Evolutionary conservation across 2,113 vertebrate genomes (phyloP).

Genomic region (Saimiri boliviensis): DNA sequence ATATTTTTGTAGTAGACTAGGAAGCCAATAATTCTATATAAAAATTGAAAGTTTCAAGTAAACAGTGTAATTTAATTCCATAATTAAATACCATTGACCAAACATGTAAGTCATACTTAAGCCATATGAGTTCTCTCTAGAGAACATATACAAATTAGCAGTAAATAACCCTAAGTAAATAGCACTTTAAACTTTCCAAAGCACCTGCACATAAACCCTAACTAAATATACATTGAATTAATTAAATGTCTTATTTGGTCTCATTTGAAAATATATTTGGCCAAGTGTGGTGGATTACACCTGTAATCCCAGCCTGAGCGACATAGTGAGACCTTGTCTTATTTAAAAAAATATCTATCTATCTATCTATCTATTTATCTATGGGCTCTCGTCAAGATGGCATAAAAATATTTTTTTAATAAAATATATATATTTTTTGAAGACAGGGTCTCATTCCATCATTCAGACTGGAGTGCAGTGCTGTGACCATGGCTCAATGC

Average conservation of each 20-base stretch:
- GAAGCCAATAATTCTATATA: slow-evolving; percentile 2
- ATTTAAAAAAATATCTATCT: no score
- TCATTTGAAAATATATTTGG: background rate
- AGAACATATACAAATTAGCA: background rate
- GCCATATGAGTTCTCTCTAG: background rate
- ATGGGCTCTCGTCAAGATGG: no score
- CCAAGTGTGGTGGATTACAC: no score
- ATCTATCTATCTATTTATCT: no score
- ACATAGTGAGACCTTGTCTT: no score
- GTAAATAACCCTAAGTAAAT: slow-evolving; percentile 1
- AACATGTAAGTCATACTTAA: slow-evolving; percentile 22
- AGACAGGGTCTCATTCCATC: no score
- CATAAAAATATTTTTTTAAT: no score
- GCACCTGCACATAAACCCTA: slow-evolving; percentile 14
- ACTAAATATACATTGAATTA: slow-evolving; percentile 15
- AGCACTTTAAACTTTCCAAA: slow-evolving; percentile 10
- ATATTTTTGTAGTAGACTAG: background rate
- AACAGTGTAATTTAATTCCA: slow-evolving; percentile 23
- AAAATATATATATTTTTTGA: no score
- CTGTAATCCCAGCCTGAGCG: no score
- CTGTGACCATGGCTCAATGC: no score
- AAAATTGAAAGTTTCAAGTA: slow-evolving; percentile 6
- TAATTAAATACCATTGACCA: slow-evolving; percentile 3
- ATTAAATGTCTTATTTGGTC: background rate
- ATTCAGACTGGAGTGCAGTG: no score